Conservation (phyloP, 2,888 invertebrate species). For the Sympetrum striolatum region DNA sequence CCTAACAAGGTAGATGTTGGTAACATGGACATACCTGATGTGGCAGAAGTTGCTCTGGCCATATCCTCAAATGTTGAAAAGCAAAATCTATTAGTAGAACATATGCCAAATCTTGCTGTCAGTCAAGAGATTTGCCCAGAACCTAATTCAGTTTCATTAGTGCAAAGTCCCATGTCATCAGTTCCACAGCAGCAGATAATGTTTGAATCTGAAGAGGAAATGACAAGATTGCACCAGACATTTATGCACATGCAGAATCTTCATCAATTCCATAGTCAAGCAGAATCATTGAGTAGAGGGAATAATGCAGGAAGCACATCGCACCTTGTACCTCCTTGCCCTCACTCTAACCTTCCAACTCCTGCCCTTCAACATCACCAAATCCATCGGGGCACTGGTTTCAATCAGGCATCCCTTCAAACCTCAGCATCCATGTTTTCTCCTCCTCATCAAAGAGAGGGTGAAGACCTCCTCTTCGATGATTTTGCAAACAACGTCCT, state of each 20-base stretch:
- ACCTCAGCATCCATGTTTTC: conserved; percentile 70
- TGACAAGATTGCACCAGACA: conserved; percentile 8
- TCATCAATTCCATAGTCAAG: conserved; percentile 17
- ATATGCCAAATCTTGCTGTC: neutral
- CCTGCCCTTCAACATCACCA: conserved; percentile 29
- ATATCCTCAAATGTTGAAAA: neutral
- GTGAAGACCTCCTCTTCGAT: conserved; percentile 67
- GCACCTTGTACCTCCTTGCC: conserved; percentile 21
- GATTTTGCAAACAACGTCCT: conserved; percentile 66
- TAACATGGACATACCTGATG: neutral
- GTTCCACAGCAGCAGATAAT: conserved; percentile 12
- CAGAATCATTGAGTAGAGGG: neutral
- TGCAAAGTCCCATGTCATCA: conserved; percentile 4
- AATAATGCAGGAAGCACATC: neutral
- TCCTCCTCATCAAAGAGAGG: conserved; percentile 66
- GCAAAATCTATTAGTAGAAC: neutral
- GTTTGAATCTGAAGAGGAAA: conserved; percentile 27
- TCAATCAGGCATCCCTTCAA: conserved; percentile 46
- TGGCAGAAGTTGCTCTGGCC: conserved; percentile 9
- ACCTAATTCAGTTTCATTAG: neutral
- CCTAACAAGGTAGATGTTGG: neutral
- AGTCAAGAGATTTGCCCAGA: neutral
- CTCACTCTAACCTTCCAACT: conserved; percentile 13
- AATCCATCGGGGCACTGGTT: neutral
- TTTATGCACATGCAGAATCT: conserved; percentile 18